Base-by-base conservation (phyloP, 2,797 vertebrate species). In the Scyliorhinus canicula region DNA sequence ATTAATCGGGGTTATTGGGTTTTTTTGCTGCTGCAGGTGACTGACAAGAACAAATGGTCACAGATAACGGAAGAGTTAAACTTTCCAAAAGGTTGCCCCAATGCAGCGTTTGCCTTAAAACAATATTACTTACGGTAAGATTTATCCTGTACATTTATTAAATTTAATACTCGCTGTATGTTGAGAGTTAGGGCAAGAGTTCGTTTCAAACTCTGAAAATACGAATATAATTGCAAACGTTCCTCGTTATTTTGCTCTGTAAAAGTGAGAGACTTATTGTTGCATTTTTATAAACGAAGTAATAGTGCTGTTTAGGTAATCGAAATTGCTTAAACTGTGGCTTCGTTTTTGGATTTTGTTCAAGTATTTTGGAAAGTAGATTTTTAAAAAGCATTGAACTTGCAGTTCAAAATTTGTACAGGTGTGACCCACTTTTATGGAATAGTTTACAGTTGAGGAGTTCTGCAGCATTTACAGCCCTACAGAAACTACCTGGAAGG, bases 41-140 rank as follows among this genome's bases (percentile, higher is more conserved):
- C 99, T 77, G 99, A 99, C 97, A 99, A 98, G 98, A 99, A 99
- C 98, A 99, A 99, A 97, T 99, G 99, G 99, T 97, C 97, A 96
- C 99, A 99, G 96, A 98, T 99, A 95, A 98, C 98, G 96, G 99
- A 99, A 96, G 99, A 99, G 96, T 99, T 99, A 97, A 98, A 99
- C 98, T 99, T 99, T 97, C 99, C 99, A 95, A 98, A 98, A 98
- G 99, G 98, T 98, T 99, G 99, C 97, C 99, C 99, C 96, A 99
- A 99, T 96, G 99, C 99, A 97, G 99, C 99, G 97, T 99, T 99
- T 97, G 99, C 99, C 98, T 98, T 99, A 98, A 99, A 99, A 98
- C 99, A 99, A 98, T 99, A 99, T 99, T 99, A 99, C 98, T 98
- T 99, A 98, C 98, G 99, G 99, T 99, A 97, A 99, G 99, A 98